Conservation (phyloP, 2,797 vertebrate species). For the Hypotaenidia philippensis region DNA sequence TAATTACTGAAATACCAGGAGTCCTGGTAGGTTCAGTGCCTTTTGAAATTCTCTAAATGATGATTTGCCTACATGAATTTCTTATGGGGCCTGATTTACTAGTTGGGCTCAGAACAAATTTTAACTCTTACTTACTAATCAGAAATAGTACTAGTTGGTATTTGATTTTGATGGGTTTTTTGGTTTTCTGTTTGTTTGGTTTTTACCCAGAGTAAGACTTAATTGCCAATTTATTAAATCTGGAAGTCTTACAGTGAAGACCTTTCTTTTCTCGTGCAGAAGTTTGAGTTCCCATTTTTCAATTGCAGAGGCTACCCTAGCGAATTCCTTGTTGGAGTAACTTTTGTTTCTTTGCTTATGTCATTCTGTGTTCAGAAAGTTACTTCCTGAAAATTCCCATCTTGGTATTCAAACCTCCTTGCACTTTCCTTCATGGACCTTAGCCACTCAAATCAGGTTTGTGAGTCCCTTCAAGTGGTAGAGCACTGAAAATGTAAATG, state of each 20-base stretch:
- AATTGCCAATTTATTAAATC: neutral
- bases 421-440: neutral
- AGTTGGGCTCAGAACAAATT: neutral
- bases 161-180: too few species aligned
- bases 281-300: neutral
- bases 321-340: neutral
- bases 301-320: neutral
- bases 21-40: neutral
- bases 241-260: neutral
- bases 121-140: neutral
- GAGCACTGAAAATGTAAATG: neutral
- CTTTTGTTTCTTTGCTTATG: neutral
- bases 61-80: neutral
- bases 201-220: neutral
- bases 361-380: neutral
- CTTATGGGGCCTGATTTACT: neutral
- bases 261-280: neutral
- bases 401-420: neutral
- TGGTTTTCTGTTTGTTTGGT: too few species aligned
- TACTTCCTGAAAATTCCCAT: neutral
- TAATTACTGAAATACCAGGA: neutral
- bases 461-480: neutral
- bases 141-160: neutral
- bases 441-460: neutral
- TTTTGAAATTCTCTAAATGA: neutral